phyloP scores from a whole-genome alignment of 2,797 vertebrate genomes.

The Aldrovandia affinis region DNA sequence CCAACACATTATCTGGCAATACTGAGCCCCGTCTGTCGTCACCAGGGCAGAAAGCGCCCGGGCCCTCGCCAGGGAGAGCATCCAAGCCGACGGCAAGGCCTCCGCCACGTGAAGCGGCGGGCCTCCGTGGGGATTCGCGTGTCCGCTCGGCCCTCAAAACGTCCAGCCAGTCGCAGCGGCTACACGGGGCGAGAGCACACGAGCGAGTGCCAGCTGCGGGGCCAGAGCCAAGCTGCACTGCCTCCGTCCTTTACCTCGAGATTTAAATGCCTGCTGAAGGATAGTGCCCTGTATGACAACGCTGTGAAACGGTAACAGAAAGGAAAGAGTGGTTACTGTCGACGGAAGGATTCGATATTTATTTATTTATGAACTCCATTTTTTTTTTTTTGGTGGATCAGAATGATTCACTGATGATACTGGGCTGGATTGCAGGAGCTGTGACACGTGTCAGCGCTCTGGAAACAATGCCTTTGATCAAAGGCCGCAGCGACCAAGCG shows the following conservation, averaged over 20 bases:
- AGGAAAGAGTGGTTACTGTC: neutral
- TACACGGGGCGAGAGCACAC: too few relatives aligned
- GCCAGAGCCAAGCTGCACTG: neutral
- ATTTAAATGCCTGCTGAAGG: neutral
- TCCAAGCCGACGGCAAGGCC: neutral
- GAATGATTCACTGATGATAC: neutral
- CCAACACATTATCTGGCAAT: slow-evolving; percentile 34
- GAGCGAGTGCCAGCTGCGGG: neutral
- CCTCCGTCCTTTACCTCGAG: neutral
- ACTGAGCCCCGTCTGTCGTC: neutral
- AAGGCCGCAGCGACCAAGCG: neutral
- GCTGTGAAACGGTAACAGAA: neutral
- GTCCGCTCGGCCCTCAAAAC: neutral
- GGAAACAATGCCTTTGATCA: neutral
- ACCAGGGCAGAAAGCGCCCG: neutral
- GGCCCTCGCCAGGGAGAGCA: neutral
- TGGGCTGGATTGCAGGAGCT: neutral
- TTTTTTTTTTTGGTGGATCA: neutral
- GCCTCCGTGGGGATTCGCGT: neutral
- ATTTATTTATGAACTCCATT: too few relatives aligned
- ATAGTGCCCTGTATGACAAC: neutral
- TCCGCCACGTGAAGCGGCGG: neutral
- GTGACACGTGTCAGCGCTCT: neutral
- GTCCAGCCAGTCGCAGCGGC: neutral
- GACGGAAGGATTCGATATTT: neutral